Evolutionary conservation across 2,113 vertebrate genomes (phyloP).

Genomic region (Callorhinus ursinus): DNA sequence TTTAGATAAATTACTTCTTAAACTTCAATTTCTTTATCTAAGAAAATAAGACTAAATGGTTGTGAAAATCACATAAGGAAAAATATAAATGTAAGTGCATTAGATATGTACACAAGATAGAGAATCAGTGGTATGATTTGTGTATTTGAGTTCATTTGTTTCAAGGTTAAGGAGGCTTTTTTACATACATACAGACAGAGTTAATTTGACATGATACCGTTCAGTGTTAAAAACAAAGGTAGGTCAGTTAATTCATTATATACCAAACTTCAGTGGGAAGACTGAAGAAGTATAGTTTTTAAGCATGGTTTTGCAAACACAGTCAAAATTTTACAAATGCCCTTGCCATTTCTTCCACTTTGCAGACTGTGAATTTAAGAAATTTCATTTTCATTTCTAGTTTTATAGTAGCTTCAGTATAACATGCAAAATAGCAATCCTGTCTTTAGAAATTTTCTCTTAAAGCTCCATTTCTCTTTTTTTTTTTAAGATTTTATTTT

Average conservation of each 20-base stretch:
- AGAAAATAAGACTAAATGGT: not conserved
- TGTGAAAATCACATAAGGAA: not conserved
- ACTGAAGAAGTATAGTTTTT: not conserved
- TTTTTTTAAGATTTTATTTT: too few relatives aligned
- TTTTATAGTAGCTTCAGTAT: not conserved
- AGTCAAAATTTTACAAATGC: not conserved
- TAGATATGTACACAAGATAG: not conserved
- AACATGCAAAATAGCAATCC: not conserved
- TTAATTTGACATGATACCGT: not conserved
- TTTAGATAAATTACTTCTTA: not conserved
- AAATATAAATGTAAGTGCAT: not conserved
- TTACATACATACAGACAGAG: not conserved
- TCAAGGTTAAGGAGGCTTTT: not conserved
- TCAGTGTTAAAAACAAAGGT: not conserved
- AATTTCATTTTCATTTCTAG: constrained; percentile 16
- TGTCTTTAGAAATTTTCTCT: constrained; percentile 14
- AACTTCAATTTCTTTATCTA: not conserved
- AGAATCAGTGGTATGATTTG: not conserved
- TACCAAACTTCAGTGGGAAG: not conserved
- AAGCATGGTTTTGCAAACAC: not conserved
- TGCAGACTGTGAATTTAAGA: not conserved
- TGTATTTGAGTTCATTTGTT: not conserved
- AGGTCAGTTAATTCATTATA: not conserved
- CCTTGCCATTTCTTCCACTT: not conserved
- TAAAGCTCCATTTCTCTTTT: not conserved